A percentile compares a stretch with the other conserved stretches of the same genome.
Conservation (phyloP, 1,140 invertebrate genomes). For the Melipona quadrifasciata region DNA sequence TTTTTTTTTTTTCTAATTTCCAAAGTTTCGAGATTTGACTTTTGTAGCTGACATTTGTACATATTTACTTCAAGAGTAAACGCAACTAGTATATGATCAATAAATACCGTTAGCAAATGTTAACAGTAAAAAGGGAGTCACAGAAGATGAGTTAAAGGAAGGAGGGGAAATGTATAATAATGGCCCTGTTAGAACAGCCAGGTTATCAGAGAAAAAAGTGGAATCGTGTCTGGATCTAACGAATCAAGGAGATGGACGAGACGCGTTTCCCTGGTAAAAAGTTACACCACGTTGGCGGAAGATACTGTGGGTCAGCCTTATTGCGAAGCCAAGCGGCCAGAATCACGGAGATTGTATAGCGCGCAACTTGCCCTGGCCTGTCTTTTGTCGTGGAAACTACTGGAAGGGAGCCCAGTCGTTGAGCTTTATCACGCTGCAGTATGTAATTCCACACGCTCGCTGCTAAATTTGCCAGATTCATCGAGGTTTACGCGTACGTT, state of each 20-base stretch:
- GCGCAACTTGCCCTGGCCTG: not conserved
- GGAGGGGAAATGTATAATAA: not conserved
- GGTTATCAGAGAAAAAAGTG: not conserved
- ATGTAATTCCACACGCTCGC: not conserved
- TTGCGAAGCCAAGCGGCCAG: conserved; percentile 33
- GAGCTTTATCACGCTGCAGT: conserved; percentile 25
- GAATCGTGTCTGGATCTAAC: not conserved
- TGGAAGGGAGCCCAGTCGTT: conserved; percentile 32
- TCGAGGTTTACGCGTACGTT: not conserved
- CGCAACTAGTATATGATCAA: too few species aligned
- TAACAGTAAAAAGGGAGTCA: not conserved
- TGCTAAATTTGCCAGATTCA: not conserved
- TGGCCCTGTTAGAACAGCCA: not conserved
- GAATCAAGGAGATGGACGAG: not conserved
- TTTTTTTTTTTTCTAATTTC: too few species aligned
- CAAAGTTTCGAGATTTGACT: too few species aligned
- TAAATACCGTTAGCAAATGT: too few species aligned
- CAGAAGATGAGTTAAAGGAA: not conserved
- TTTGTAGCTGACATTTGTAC: too few species aligned
- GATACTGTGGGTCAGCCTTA: conserved; percentile 21
- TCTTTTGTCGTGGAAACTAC: conserved; percentile 34
- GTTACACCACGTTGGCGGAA: conserved; percentile 16
- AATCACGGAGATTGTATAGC: conserved; percentile 29
- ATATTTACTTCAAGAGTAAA: too few species aligned
- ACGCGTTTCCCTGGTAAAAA: conserved; percentile 31